Conservation (phyloP, 2,888 invertebrate genomes). For the Acronicta aceris region DNA sequence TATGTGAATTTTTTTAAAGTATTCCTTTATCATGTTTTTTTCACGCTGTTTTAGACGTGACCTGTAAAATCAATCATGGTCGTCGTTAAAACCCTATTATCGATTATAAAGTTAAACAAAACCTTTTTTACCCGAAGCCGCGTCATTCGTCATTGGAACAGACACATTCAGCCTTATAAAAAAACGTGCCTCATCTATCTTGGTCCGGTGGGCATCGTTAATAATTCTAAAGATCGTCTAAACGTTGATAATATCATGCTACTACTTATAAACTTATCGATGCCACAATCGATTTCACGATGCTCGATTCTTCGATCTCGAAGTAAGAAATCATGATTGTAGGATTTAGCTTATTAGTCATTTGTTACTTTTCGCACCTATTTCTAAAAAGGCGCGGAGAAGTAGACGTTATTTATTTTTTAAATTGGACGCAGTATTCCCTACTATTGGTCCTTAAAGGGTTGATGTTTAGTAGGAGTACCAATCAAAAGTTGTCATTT, state of each 20-base stretch:
- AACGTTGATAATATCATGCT: slow-evolving; percentile 76
- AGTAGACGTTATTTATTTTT: no score
- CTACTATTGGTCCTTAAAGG: no score
- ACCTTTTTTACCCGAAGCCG: slow-evolving; percentile 54
- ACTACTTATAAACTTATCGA: slow-evolving; percentile 66
- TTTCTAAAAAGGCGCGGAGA: no score
- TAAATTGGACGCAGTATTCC: no score
- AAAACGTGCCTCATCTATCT: slow-evolving; percentile 71
- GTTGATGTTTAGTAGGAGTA: no score
- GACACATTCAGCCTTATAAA: slow-evolving; percentile 55
- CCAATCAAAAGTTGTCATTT: no score
- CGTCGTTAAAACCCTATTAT: slow-evolving; percentile 68
- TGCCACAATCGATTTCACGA: slow-evolving; percentile 69
- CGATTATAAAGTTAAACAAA: slow-evolving; percentile 67
- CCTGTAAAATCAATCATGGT: slow-evolving; percentile 59
- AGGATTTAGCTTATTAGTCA: no score
- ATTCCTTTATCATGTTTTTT: no score
- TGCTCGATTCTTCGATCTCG: slow-evolving; percentile 71
- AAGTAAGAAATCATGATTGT: slow-evolving; percentile 27
- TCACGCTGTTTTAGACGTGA: background rate
- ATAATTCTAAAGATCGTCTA: slow-evolving; percentile 69
- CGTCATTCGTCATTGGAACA: slow-evolving; percentile 64
- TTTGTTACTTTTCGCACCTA: no score
- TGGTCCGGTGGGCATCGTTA: slow-evolving; percentile 67
- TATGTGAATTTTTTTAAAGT: no score